These are phyloP conservation scores for Trichogramma evanescens DNA, from an alignment of 2,888 invertebrate species.

Conservation along the genomic window DNA sequence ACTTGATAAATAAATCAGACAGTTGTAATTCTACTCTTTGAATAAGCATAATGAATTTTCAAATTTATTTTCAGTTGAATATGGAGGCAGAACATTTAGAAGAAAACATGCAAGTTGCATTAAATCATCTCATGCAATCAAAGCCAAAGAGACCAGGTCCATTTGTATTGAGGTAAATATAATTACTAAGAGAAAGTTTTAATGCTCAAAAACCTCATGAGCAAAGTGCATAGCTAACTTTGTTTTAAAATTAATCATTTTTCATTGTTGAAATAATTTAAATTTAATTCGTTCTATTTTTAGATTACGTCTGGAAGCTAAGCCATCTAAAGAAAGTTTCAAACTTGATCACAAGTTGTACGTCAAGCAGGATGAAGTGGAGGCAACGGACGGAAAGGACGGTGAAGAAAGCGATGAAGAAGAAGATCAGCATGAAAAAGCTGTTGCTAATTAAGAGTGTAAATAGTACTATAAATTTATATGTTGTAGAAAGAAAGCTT, in stretches of 20 bases:
- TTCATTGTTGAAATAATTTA: background rate
- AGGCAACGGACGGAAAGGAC: constrained; percentile 30
- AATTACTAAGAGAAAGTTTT: background rate
- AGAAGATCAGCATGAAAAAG: constrained; percentile 15
- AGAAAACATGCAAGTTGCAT: constrained; percentile 62
- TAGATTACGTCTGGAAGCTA: constrained; percentile 59
- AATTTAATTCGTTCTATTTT: constrained; percentile 9
- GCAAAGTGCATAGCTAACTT: too few species aligned
- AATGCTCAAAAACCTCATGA: too few species aligned
- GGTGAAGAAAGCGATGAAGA: constrained; percentile 11
- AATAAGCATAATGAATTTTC: background rate
- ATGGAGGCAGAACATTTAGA: constrained; percentile 67
- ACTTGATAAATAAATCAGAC: background rate
- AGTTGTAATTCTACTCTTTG: constrained; percentile 5
- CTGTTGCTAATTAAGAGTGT: constrained; percentile 9
- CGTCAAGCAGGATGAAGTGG: constrained; percentile 24
- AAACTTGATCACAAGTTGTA: constrained; percentile 56
- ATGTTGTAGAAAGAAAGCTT: too few species aligned
- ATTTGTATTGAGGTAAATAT: constrained; percentile 61
- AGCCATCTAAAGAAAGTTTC: constrained; percentile 61
- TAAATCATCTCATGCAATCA: constrained; percentile 59
- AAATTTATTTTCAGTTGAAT: constrained; percentile 54
- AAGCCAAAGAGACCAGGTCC: constrained; percentile 63
- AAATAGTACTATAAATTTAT: too few species aligned
- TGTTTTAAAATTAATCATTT: background rate